These are phyloP conservation scores for Glareola pratincola DNA, from an alignment of 2,113 vertebrate species.

Conservation along the genomic window DNA sequence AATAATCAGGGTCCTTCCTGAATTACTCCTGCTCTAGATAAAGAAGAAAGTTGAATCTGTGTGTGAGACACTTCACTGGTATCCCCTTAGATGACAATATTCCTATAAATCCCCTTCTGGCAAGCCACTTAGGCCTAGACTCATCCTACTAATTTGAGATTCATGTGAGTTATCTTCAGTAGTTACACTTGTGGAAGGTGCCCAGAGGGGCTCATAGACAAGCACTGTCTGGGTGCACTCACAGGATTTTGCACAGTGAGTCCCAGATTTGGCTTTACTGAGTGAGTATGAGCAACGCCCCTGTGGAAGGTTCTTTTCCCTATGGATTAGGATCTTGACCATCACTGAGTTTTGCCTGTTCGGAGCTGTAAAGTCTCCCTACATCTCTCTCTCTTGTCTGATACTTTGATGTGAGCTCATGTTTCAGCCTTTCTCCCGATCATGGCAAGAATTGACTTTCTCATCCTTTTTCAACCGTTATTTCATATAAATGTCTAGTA, in stretches of 20 bases:
- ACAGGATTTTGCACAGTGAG: not conserved
- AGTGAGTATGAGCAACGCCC: not conserved
- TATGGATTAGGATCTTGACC: not conserved
- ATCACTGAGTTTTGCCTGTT: not conserved
- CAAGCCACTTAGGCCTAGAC: not conserved
- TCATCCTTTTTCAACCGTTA: not conserved
- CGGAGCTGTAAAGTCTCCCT: not conserved
- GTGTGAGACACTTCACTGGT: not conserved
- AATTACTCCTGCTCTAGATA: not conserved
- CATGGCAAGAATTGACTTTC: not conserved
- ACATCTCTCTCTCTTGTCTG: not conserved
- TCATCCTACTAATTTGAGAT: not conserved
- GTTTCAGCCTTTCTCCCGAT: not conserved
- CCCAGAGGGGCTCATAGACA: not conserved
- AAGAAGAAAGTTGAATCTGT: not conserved
- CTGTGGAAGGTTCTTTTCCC: not conserved
- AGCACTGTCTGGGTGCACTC: not conserved
- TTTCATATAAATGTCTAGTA: not conserved
- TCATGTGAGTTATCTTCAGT: not conserved
- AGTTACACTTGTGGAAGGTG: not conserved
- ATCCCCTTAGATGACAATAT: not conserved
- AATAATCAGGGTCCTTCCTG: not conserved
- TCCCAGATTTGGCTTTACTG: not conserved
- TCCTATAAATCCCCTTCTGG: not conserved
- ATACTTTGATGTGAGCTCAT: not conserved